Conservation (phyloP, 2,113 vertebrate genomes). For the Psophia crepitans region DNA sequence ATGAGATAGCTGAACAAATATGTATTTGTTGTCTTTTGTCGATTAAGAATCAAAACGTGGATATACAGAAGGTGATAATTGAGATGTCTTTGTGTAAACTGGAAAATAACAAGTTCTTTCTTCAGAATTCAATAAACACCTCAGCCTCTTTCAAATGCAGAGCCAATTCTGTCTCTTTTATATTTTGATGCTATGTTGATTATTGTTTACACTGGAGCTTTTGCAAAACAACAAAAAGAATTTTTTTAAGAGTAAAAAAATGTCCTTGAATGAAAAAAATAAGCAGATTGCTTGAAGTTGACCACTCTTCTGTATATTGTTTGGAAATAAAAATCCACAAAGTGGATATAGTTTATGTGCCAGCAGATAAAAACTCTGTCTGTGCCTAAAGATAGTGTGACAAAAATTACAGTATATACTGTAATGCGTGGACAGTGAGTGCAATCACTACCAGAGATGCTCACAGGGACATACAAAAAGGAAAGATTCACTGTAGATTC, state of each 20-base stretch:
- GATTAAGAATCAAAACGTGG: neutral
- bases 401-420: neutral
- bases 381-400: neutral
- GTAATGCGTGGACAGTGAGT: neutral
- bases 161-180: conserved; percentile 8
- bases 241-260: neutral
- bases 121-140: conserved; percentile 35
- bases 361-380: neutral
- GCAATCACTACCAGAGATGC: neutral
- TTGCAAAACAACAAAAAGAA: neutral
- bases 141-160: conserved; percentile 8
- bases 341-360: neutral
- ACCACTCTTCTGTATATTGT: neutral
- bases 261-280: neutral
- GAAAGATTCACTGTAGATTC: neutral
- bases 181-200: neutral
- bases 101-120: neutral
- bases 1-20: neutral
- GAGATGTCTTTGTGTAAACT: neutral
- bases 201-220: neutral
- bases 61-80: conserved; percentile 5
- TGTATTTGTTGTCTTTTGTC: neutral
- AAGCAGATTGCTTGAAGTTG: neutral
- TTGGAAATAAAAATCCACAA: neutral
- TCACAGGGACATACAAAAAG: neutral